phyloP scores from a whole-genome alignment of 2,113 vertebrate genomes.

The Xiphophorus couchianus region DNA sequence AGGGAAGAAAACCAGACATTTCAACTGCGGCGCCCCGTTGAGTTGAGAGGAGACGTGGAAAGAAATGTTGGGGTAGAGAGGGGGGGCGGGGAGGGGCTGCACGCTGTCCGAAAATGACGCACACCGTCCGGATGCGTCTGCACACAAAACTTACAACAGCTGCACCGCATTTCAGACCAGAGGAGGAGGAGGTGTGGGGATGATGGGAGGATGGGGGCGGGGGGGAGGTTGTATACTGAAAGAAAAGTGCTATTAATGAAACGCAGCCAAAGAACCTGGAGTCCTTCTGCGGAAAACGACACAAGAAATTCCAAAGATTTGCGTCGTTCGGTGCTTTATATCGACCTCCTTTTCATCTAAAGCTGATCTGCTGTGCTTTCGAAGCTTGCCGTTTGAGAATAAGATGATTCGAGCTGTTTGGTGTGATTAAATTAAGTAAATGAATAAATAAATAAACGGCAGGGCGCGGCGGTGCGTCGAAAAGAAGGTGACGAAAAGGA shows the following conservation, averaged over 20 bases:
- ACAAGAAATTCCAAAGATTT: too few relatives aligned
- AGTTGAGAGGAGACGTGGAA: conserved; percentile 35
- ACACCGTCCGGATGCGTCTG: conserved; percentile 17
- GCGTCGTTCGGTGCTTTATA: neutral
- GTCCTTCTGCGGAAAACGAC: too few relatives aligned
- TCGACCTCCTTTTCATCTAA: neutral
- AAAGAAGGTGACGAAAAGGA: neutral
- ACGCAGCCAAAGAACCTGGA: too few relatives aligned
- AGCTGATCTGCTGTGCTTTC: neutral
- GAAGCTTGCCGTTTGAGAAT: neutral
- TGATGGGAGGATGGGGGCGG: too few relatives aligned
- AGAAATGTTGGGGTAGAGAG: neutral
- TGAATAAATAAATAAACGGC: neutral
- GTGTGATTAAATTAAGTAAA: neutral
- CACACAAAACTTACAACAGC: conserved; percentile 29
- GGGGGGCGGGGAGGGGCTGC: conserved; percentile 1
- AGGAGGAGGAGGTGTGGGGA: too few relatives aligned
- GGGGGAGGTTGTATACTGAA: neutral
- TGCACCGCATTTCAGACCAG: conserved; percentile 10
- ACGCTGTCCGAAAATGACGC: conserved; percentile 26
- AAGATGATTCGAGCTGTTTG: neutral
- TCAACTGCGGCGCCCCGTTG: conserved; percentile 50
- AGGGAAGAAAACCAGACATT: conserved; percentile 41
- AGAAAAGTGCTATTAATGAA: neutral
- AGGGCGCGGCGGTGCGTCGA: neutral